Base-by-base conservation (phyloP, 2,888 invertebrate genomes). In the Leptinotarsa rubiginosa region DNA sequence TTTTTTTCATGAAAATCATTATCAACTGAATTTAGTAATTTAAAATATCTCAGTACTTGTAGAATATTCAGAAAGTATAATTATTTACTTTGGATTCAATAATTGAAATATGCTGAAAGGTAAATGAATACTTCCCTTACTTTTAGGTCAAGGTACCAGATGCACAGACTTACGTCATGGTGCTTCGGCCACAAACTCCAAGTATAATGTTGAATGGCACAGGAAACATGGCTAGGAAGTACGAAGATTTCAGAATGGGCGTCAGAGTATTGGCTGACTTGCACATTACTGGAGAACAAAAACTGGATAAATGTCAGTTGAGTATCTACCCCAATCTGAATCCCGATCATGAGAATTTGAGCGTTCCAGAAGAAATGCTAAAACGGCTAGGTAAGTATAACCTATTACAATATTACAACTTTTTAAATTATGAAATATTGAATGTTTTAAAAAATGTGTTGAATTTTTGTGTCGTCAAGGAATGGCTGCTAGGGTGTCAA, bases 291-390 rank as follows among this genome's bases (percentile, higher is more conserved):
- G 92, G 82, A 16, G 83, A 83, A 76, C 93, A 94, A 86, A 93
- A 94, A 86, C 88, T 98, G 82, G 98, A 98, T 88, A 96, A 96
- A 70, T 99, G 99, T 88, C 95, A 95, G 76, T 94, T 99, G 73
- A 94, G 96, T 64, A 97, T 98, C 75, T 96, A 97, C 87, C 98
- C 98, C 49, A 96, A 97, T 10, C 89, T 99, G 80, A 97, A 98
- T 90, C 96, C 97, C 10, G 97, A 98, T 88, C 96, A 97, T 88
- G 99, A 99, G 88, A 95, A 95, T 81, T 90, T 97, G 78, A 90
- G 93, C 41, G 91, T 96, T 76, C 95, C 96, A 1, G 93, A 92
- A 77, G 88, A 88, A 31, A 91, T 94, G 87, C 91, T 97, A 78
- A 91, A 92, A 80, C 91, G 92, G 81, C 91, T 94, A 85, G 94